Base-by-base conservation (phyloP, 2,797 vertebrate genomes). In the Trachops cirrhosus region DNA sequence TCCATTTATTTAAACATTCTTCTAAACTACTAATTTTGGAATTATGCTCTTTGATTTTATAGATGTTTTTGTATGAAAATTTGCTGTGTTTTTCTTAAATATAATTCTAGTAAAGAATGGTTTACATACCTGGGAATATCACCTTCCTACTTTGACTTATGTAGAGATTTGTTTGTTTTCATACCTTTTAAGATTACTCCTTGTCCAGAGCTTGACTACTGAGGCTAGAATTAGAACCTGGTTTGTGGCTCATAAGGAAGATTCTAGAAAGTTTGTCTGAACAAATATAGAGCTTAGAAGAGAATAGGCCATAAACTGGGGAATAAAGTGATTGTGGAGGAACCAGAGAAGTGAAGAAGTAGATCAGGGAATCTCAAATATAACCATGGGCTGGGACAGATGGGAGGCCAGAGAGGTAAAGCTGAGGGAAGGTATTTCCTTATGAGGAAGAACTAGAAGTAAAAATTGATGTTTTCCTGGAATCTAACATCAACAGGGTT, bases 21-120 rank as follows among this genome's bases (percentile, higher is more conserved):
- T 22, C 52, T 84, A 71, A 89, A 48, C 50, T 57, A 71, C 26
- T 94, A 82, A 94, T 84, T 95, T 92, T 80, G 74, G 75, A 96
- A 90, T 94, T 97, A 34, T 57, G 59, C 68, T 93, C n/a, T 96
- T 93, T 50, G 59, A 93, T 89, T 87, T 96, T 24, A 68, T n/a
- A 82, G 37, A 44, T 68, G 87, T 62, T 91, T 22, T 91, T 89
- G 2, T 62, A 0, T 39, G 57, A 95, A 82, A 93, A 86, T 91
- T 68, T 82, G 19, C 24, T 92, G 29, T 12, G 67, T 92, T 91
- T 93, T 24, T 48, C 57, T 96, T 87, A 71, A 89, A 67, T 79
- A 86, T 75, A 93, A 79, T 71, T 48, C 39, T 68, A 71, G 52
- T 71, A 77, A 70, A 91, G 67, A 94, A 68, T 80, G 26, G 62